Base-by-base conservation (phyloP, 2,888 invertebrate genomes). In the Epinotia bilunana region DNA sequence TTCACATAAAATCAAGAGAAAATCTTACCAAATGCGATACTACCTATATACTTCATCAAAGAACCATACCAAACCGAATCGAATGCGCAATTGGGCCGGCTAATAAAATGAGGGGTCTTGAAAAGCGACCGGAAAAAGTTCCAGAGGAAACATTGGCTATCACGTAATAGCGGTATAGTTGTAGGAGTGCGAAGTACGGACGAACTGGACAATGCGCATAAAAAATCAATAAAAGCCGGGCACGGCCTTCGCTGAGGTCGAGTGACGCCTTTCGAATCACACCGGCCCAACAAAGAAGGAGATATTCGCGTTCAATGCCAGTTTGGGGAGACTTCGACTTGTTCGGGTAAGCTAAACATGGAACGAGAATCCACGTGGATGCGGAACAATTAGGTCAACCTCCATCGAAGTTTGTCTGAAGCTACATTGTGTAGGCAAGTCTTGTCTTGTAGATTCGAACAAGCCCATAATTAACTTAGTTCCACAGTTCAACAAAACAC, bases 181-280 rank as follows among this genome's bases (percentile, higher is more conserved):
- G 55, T 73, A 67, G 64, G 70, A 63, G 73, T 70, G 74, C 64
- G 72, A 76, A 63, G 74, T 72, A 71, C 72, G 67, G 74, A 67
- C 86, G 86, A 87, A 91, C 90, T 90, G 93, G 92, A 93, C 92
- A 92, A 90, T 90, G 92, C 91, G 92, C 91, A 91, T 93, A 93
- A 93, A 93, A 93, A 93, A 93, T 93, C 92, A 92, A 93, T 92
- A 92, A 90, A 88, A 86, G 88, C 90, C 89, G 91, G 90, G 90
- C 86, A 83, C 89, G 91, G 92, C 92, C 92, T 93, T 91, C 90
- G 88, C 80, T 82, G 91, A 91, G 92, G 92, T 92, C 92, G 90
- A 83, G 79, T 85, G 90, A 86, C 87, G 86, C 76, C 79, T 78
- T 83, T 79, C 76, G 77, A 83, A 84, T 84, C 83, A 83, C 65